Conservation (phyloP, 1,140 invertebrate species). For the Sitobion miscanthi region DNA sequence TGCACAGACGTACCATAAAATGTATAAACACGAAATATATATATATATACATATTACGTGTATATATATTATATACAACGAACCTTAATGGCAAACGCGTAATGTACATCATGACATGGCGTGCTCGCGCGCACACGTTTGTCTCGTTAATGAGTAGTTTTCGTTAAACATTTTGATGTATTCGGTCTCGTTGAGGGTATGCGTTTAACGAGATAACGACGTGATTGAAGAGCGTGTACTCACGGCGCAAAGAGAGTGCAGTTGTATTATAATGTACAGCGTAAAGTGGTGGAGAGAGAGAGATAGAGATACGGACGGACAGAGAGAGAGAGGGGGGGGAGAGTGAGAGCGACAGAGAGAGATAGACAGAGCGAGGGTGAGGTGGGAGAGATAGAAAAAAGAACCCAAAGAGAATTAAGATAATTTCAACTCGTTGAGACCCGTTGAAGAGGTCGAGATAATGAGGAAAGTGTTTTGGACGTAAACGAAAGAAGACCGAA, state of each 20-base stretch:
- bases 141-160: conserved; percentile 2
- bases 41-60: too few relatives aligned
- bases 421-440: conserved; percentile 15
- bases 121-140: neutral
- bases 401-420: conserved; percentile 6
- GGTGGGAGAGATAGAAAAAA: neutral
- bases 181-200: neutral
- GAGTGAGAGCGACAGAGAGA: neutral
- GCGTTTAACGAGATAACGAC: conserved; percentile 29
- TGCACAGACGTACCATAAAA: too few relatives aligned
- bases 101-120: neutral
- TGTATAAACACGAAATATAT: too few relatives aligned
- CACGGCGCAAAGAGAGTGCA: neutral
- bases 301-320: neutral
- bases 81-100: neutral
- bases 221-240: neutral
- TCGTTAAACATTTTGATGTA: conserved; percentile 14
- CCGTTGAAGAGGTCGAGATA: conserved; percentile 4
- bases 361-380: too few relatives aligned
- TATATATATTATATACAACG: too few relatives aligned
- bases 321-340: neutral
- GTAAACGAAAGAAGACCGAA: neutral
- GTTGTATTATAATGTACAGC: neutral
- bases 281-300: neutral
- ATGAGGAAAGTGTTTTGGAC: conserved; percentile 40